These are phyloP conservation scores for Nyctibius bracteatus DNA, from an alignment of 2,113 vertebrate genomes.

Conservation along the genomic window DNA sequence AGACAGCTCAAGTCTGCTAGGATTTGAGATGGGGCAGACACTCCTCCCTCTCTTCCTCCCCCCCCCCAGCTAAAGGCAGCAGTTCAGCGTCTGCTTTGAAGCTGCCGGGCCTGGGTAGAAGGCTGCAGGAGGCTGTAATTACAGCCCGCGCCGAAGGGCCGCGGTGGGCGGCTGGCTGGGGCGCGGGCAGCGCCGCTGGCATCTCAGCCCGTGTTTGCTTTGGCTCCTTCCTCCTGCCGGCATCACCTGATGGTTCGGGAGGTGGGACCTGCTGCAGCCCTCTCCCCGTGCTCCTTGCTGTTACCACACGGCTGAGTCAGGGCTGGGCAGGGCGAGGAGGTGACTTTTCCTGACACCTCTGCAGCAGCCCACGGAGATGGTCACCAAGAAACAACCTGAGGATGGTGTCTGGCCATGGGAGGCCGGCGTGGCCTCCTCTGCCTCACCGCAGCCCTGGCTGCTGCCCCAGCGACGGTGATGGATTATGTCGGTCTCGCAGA, in stretches of 20 bases:
- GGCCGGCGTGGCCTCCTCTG: accelerated
- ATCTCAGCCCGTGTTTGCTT: not conserved
- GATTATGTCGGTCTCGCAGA: not conserved
- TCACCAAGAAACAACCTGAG: not conserved
- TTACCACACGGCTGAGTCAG: accelerated
- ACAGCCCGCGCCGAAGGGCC: not conserved
- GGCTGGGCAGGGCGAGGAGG: not conserved
- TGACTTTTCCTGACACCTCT: not conserved
- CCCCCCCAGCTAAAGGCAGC: not conserved
- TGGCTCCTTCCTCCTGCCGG: not conserved
- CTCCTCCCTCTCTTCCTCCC: not conserved
- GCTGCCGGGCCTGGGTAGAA: not conserved
- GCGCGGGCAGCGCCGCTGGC: not conserved
- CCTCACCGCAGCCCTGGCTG: not conserved
- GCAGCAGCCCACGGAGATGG: not conserved
- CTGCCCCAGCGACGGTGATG: not conserved
- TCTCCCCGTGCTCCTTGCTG: not conserved
- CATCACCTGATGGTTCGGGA: accelerated
- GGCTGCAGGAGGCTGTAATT: not conserved
- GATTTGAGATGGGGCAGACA: not conserved
- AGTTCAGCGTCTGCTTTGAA: conserved; percentile 43
- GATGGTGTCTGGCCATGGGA: not conserved
- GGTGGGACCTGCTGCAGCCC: not conserved
- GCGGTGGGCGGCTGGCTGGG: not conserved
- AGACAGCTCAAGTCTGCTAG: not conserved